A percentile compares a stretch with the other conserved stretches of the same genome.
phyloP scores from a whole-genome alignment of 2,888 invertebrate species.

The Loripinus fragilis region DNA sequence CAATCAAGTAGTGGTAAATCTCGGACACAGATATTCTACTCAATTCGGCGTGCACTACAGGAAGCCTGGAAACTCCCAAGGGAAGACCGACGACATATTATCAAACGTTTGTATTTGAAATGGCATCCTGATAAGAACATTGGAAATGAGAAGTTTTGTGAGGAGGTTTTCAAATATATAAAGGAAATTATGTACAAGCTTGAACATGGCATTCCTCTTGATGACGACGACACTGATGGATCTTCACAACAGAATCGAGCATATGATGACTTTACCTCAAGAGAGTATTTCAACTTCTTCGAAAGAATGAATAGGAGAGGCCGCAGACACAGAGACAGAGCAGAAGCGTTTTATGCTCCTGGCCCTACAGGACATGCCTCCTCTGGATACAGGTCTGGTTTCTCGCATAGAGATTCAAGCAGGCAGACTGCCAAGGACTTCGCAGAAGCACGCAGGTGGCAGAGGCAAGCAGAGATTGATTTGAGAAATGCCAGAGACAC shows the following conservation, averaged over 20 bases:
- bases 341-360: background rate
- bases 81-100: slow-evolving; percentile 42
- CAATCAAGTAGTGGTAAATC: background rate
- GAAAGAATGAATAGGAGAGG: slow-evolving; percentile 7
- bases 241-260: background rate
- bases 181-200: slow-evolving; percentile 41
- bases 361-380: background rate
- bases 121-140: slow-evolving; percentile 66
- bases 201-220: slow-evolving; percentile 28
- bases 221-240: background rate
- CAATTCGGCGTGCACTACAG: background rate
- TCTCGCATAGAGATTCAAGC: background rate
- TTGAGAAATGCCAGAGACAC: slow-evolving; percentile 40
- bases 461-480: slow-evolving; percentile 58
- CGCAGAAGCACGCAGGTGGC: slow-evolving; percentile 53
- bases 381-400: background rate
- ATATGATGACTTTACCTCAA: background rate
- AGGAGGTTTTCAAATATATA: slow-evolving; percentile 57
- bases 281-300: background rate
- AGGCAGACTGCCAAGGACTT: background rate
- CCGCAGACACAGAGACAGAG: background rate
- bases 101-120: slow-evolving; percentile 44
- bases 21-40: background rate
- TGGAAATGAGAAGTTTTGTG: slow-evolving; percentile 48
- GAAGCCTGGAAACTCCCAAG: slow-evolving; percentile 49